A percentile compares a stretch with the other conserved stretches of the same genome.
phyloP scores from a whole-genome alignment of 2,888 invertebrate species.

The Sesia bembeciformis region DNA sequence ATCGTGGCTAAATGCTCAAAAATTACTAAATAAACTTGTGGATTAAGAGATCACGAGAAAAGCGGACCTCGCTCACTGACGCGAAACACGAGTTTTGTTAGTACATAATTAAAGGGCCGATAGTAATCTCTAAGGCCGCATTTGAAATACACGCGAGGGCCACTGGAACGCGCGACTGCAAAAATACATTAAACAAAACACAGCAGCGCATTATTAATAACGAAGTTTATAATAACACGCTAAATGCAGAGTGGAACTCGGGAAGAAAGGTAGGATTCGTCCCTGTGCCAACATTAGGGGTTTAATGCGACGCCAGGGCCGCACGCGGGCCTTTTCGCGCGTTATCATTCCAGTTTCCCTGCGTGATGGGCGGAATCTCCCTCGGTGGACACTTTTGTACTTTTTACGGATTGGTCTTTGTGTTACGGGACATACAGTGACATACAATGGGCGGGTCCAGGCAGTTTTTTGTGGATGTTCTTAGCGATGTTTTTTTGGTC shows the following conservation, averaged over 20 bases:
- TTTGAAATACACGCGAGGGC: background rate
- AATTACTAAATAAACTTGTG: background rate
- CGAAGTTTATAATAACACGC: constrained; percentile 23
- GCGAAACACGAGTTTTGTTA: background rate
- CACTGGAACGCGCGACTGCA: constrained; percentile 7
- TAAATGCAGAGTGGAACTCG: constrained; percentile 10
- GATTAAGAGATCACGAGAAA: background rate
- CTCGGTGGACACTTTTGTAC: constrained; percentile 10
- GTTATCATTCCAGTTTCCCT: constrained; percentile 9
- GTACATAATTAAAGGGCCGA: background rate
- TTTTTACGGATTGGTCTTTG: constrained; percentile 5
- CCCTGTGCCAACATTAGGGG: constrained; percentile 21
- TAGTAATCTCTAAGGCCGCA: background rate
- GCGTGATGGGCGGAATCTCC: constrained; percentile 5
- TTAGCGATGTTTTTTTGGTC: too few species aligned
- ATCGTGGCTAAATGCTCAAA: background rate
- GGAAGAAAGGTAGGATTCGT: constrained; percentile 23
- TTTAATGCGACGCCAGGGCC: constrained; percentile 20
- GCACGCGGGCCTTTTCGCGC: constrained; percentile 14
- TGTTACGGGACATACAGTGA: background rate
- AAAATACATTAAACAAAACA: constrained; percentile 20
- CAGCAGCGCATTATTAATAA: constrained; percentile 14
- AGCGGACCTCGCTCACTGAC: background rate
- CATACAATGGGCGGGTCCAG: too few species aligned
- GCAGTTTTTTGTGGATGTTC: too few species aligned